phyloP scores from a whole-genome alignment of 1,140 invertebrate species.

The Leptinotarsa lineolata region DNA sequence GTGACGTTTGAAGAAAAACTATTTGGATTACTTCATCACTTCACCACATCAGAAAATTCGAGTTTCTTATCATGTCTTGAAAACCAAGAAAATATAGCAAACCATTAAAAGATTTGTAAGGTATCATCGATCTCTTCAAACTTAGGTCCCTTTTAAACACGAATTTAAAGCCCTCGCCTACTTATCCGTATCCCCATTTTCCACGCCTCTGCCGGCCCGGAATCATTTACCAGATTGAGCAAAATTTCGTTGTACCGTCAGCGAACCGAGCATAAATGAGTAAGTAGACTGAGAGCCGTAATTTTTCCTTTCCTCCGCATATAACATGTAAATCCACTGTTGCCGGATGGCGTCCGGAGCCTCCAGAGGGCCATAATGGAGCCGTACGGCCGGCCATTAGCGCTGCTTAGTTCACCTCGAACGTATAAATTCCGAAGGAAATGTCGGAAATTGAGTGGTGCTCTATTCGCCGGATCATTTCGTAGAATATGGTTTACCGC shows the following conservation, averaged over 20 bases:
- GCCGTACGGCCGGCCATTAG: background rate
- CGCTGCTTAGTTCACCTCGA: background rate
- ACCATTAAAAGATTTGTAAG: no score
- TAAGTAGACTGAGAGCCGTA: conserved; percentile 1
- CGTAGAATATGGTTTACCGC: background rate
- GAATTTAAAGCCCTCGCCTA: no score
- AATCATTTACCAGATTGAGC: no score
- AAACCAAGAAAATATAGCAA: no score
- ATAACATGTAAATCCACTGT: conserved; percentile 8
- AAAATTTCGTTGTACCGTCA: background rate
- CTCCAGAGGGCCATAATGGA: background rate
- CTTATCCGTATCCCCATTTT: no score
- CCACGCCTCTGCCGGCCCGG: no score
- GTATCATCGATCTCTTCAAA: no score
- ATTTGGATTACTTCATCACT: no score
- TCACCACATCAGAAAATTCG: no score
- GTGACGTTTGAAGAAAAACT: no score
- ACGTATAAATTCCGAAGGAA: background rate
- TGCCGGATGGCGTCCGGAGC: background rate
- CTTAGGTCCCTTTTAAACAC: no score
- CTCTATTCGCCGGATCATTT: background rate
- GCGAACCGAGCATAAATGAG: background rate
- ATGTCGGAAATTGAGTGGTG: background rate
- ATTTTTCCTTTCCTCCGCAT: conserved; percentile 4
- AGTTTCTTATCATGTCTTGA: no score